These are phyloP conservation scores for Diphyllodes magnificus DNA, from an alignment of 2,113 vertebrate species.

Conservation along the genomic window DNA sequence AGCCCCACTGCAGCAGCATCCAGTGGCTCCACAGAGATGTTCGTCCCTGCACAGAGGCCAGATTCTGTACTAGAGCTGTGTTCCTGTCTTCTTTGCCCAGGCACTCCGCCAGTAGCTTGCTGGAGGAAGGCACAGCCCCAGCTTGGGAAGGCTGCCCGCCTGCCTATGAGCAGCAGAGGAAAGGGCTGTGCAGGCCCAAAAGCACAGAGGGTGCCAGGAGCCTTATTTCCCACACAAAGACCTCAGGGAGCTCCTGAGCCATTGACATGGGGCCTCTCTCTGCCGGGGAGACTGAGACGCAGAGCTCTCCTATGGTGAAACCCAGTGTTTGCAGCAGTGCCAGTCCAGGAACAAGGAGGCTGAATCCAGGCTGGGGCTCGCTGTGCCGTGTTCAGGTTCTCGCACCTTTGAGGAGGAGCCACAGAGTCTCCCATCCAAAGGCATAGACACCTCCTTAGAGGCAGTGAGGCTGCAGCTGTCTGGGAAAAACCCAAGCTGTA, in stretches of 20 bases:
- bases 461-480: background rate
- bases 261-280: background rate
- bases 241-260: background rate
- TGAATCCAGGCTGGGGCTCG: background rate
- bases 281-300: background rate
- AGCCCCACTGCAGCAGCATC: background rate
- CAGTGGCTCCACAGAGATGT: background rate
- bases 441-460: background rate
- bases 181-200: background rate
- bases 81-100: background rate
- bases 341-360: background rate
- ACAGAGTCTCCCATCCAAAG: background rate
- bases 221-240: background rate
- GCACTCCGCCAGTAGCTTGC: accelerated
- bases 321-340: background rate
- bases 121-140: background rate
- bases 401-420: background rate
- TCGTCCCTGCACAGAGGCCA: background rate
- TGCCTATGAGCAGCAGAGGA: background rate
- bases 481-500: background rate
- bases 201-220: background rate
- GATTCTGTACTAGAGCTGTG: accelerated
- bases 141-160: background rate
- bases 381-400: accelerated
- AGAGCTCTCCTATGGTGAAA: background rate